phyloP scores from a whole-genome alignment of 2,113 vertebrate genomes.

The Pteronura brasiliensis region DNA sequence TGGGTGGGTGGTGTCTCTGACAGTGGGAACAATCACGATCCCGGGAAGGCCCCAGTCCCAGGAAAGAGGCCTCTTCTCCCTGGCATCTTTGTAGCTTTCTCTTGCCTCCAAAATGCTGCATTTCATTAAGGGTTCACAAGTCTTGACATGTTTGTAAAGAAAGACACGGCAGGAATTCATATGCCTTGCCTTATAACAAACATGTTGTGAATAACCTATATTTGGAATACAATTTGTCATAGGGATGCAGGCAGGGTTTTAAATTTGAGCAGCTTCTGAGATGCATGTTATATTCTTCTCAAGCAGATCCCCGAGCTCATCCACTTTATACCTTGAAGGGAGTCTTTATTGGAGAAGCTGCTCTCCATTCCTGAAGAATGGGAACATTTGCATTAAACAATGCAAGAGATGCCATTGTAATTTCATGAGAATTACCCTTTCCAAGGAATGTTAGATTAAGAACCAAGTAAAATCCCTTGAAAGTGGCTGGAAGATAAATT shows the following conservation, averaged over 20 bases:
- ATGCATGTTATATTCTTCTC: slow-evolving; percentile 70
- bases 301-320: slow-evolving; percentile 70
- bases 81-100: slow-evolving; percentile 2
- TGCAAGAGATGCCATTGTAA: slow-evolving; percentile 78
- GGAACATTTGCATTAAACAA: slow-evolving; percentile 82
- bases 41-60: not conserved
- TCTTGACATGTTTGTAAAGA: slow-evolving; percentile 76
- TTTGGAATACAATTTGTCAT: slow-evolving; percentile 80
- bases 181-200: slow-evolving; percentile 69
- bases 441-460: slow-evolving; percentile 84
- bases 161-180: slow-evolving; percentile 72
- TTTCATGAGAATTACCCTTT: slow-evolving; percentile 83
- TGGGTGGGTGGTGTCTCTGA: fast-evolving
- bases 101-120: slow-evolving; percentile 53
- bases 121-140: slow-evolving; percentile 74
- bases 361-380: slow-evolving; percentile 77
- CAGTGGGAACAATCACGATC: not conserved
- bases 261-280: slow-evolving; percentile 71
- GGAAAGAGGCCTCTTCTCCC: not conserved
- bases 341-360: slow-evolving; percentile 78
- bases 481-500: slow-evolving; percentile 83
- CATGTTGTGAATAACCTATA: slow-evolving; percentile 73
- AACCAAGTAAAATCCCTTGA: slow-evolving; percentile 79
- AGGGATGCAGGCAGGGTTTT: slow-evolving; percentile 74
- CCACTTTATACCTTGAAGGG: slow-evolving; percentile 72